Evolutionary conservation across 2,797 vertebrate genomes (phyloP).

Genomic region (Sebastes nivosus): DNA sequence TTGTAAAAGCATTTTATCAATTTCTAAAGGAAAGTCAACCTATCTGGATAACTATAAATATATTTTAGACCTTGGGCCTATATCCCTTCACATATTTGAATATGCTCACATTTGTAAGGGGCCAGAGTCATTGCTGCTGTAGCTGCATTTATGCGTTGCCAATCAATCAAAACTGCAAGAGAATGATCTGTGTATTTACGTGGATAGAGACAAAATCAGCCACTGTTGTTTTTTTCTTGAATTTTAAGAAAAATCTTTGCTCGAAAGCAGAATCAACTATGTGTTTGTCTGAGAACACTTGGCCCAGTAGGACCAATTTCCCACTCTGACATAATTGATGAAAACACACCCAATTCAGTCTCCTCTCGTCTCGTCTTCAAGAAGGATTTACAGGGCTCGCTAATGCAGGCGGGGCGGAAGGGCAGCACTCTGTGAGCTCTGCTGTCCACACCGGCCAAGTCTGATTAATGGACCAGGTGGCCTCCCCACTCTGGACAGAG

Average conservation of each 20-base stretch:
- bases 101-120: neutral
- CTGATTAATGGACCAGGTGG: constrained; percentile 84
- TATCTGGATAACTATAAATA: neutral
- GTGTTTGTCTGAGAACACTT: neutral
- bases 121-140: neutral
- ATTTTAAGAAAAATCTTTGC: neutral
- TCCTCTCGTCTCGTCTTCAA: constrained; percentile 7
- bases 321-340: neutral
- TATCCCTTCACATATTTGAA: neutral
- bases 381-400: constrained; percentile 63
- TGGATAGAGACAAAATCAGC: neutral
- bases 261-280: neutral
- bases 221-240: neutral
- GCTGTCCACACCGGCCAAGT: constrained; percentile 58
- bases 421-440: constrained; percentile 62
- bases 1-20: neutral
- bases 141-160: neutral
- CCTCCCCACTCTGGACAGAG: constrained; percentile 64
- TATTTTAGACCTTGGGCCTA: too few species aligned
- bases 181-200: neutral
- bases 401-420: constrained; percentile 66
- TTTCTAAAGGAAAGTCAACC: neutral
- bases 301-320: neutral
- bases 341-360: neutral
- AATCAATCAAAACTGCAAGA: neutral